phyloP scores from a whole-genome alignment of 2,888 invertebrate species.

The Nymphalis c-album region DNA sequence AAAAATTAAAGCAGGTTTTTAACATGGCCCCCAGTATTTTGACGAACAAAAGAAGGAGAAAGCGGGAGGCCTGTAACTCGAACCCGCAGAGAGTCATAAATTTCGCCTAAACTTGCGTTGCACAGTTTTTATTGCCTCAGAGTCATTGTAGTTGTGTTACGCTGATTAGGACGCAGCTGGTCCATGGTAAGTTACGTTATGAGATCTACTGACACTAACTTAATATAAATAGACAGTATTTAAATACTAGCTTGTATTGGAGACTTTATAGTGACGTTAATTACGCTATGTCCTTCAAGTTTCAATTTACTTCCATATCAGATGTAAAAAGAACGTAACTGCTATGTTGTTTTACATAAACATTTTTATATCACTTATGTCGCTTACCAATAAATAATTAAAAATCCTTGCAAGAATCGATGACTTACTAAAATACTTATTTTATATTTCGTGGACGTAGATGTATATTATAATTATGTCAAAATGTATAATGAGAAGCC shows the following conservation, averaged over 20 bases:
- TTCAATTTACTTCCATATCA: neutral
- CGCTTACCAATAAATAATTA: too few species aligned
- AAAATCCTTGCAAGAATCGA: too few species aligned
- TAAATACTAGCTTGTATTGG: neutral
- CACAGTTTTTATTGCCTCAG: slow-evolving; percentile 15
- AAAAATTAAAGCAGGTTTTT: slow-evolving; percentile 47
- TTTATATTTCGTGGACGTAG: too few species aligned
- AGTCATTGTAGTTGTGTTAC: slow-evolving; percentile 32
- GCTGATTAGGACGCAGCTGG: slow-evolving; percentile 52
- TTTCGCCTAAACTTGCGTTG: slow-evolving; percentile 37
- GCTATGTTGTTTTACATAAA: too few species aligned
- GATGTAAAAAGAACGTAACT: too few species aligned
- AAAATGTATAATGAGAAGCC: too few species aligned
- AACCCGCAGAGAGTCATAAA: slow-evolving; percentile 39
- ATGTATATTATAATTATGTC: too few species aligned
- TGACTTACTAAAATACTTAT: too few species aligned
- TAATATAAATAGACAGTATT: neutral
- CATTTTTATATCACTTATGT: too few species aligned
- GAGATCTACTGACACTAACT: neutral
- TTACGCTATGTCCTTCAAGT: neutral
- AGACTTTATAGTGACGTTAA: neutral
- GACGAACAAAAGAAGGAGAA: slow-evolving; percentile 31
- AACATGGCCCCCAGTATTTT: slow-evolving; percentile 45
- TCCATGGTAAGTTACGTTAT: slow-evolving; percentile 8
- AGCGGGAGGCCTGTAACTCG: slow-evolving; percentile 26